Percentiles rank a stretch among this genome's conserved stretches.
These are phyloP conservation scores for Danio choprae DNA, from an alignment of 2,797 vertebrate genomes.

Conservation along the genomic window DNA sequence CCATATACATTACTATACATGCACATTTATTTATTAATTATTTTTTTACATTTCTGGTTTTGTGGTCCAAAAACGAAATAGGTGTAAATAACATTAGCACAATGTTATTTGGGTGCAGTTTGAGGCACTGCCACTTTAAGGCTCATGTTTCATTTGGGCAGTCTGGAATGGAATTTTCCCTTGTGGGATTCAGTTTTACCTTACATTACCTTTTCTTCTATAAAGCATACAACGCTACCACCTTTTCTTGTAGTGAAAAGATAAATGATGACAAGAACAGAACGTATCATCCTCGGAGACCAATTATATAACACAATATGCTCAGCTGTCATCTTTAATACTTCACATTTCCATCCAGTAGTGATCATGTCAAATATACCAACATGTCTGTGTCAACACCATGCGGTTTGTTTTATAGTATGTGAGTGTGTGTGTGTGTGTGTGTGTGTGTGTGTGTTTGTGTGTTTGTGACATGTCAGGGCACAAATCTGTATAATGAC, in stretches of 20 bases:
- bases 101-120: too few relatives aligned
- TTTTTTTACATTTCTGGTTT: too few relatives aligned
- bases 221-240: neutral
- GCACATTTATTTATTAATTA: too few relatives aligned
- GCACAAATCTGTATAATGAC: too few relatives aligned
- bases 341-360: neutral
- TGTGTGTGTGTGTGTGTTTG: neutral
- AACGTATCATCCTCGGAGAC: neutral
- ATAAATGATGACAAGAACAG: neutral
- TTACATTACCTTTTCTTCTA: neutral
- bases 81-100: too few relatives aligned
- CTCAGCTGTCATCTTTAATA: neutral
- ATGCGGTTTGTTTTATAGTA: neutral
- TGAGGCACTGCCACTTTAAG: too few relatives aligned
- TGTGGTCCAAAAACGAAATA: too few relatives aligned
- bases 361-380: neutral
- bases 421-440: neutral
- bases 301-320: conserved; percentile 22
- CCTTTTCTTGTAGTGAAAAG: neutral
- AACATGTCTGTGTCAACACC: neutral
- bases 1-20: too few relatives aligned
- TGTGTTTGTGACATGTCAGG: too few relatives aligned
- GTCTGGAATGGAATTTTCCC: neutral
- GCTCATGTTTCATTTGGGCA: neutral
- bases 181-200: neutral